phyloP scores from a whole-genome alignment of 1,140 invertebrate species.

The Caenorhabditis inopinata region DNA sequence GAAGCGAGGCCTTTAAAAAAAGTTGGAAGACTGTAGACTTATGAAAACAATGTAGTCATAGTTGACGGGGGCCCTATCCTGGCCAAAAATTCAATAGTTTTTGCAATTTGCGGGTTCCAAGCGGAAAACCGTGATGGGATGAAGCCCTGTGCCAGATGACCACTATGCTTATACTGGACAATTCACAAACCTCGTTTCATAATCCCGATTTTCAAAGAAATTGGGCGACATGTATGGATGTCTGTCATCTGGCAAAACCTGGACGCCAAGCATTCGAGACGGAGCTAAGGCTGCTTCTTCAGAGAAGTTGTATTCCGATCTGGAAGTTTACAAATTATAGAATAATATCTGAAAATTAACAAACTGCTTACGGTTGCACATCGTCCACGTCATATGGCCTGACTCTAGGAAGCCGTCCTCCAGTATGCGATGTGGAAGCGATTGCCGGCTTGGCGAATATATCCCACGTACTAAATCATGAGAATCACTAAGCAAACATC shows the following conservation, averaged over 20 bases:
- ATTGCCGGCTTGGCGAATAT: not conserved
- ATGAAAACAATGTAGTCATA: too few species aligned
- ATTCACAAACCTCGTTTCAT: slow-evolving; percentile 5
- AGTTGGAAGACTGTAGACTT: too few species aligned
- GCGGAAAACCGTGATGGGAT: too few species aligned
- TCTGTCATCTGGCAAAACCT: not conserved
- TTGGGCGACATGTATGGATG: not conserved
- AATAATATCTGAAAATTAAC: too few species aligned
- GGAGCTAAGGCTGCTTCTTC: not conserved
- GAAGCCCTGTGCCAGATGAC: too few species aligned
- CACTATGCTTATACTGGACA: too few species aligned
- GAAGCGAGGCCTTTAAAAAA: slow-evolving; percentile 2
- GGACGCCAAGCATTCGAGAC: not conserved
- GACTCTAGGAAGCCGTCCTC: not conserved
- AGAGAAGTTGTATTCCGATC: not conserved
- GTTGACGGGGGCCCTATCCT: too few species aligned
- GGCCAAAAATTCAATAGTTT: too few species aligned
- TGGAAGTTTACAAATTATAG: not conserved
- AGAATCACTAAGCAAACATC: not conserved
- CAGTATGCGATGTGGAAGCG: not conserved
- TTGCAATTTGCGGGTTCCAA: too few species aligned
- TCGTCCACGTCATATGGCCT: not conserved
- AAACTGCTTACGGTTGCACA: not conserved
- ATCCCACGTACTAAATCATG: not conserved
- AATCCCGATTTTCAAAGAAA: not conserved